phyloP scores from a whole-genome alignment of 1,140 invertebrate species.

The Belonocnema kinseyi region DNA sequence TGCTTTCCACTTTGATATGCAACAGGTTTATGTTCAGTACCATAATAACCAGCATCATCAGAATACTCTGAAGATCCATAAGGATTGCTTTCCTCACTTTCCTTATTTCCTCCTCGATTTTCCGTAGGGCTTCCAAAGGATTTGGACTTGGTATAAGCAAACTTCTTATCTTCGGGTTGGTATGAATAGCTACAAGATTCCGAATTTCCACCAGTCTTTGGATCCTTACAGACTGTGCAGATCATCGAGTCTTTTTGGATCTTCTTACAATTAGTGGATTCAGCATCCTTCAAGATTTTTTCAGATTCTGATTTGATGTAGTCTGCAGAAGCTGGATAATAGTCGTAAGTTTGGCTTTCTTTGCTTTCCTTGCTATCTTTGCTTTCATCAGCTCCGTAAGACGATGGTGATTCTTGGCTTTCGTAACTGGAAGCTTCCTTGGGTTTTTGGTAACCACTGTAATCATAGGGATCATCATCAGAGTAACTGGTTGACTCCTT shows the following conservation, averaged over 20 bases:
- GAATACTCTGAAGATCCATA: conserved; percentile 37
- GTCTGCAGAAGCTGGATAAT: conserved; percentile 40
- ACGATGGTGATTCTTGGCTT: conserved; percentile 31
- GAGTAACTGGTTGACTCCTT: conserved; percentile 35
- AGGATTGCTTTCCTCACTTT: conserved; percentile 22
- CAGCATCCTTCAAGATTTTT: conserved; percentile 54
- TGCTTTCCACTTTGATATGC: conserved; percentile 15
- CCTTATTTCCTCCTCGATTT: conserved; percentile 10
- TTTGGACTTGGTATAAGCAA: conserved; percentile 76
- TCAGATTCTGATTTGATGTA: conserved; percentile 59
- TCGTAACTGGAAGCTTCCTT: background rate
- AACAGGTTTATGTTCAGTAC: conserved; percentile 28
- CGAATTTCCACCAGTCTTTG: conserved; percentile 82
- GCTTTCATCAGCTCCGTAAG: background rate
- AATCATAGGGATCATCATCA: conserved; percentile 40
- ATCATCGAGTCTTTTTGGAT: conserved; percentile 80
- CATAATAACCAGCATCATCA: conserved; percentile 35
- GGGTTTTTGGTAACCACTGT: conserved; percentile 1
- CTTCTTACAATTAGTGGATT: conserved; percentile 75
- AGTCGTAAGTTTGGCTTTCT: conserved; percentile 40
- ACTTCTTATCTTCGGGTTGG: conserved; percentile 82
- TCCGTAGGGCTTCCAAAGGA: conserved; percentile 59
- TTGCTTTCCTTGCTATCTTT: conserved; percentile 6
- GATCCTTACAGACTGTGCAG: conserved; percentile 82
- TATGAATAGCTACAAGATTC: conserved; percentile 84